Evolutionary conservation across 2,113 vertebrate genomes (phyloP), one percentile per base, ranked within the genome.

Genomic region (Pterocles orientalis): DNA sequence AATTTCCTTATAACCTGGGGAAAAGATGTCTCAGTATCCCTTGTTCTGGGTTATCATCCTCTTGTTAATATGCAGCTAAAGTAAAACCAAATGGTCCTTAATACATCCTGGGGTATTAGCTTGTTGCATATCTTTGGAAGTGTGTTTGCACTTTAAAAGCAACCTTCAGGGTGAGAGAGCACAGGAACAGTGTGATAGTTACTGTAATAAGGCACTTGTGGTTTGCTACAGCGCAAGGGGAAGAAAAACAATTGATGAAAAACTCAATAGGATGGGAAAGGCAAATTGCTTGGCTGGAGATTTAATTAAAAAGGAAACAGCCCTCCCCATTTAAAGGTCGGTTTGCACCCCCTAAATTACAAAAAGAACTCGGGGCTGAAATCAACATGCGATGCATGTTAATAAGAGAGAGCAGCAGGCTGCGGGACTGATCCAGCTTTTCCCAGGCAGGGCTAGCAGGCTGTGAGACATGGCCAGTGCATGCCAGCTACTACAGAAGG

Each of bases 301-400:
- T 98, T 97, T 97, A 98, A 97, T 98, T 98, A 97, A 96, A 97
- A 98, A 97, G 88, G 95, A 97, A 98, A 96, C 96, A 94, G 51
- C 83, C 91, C 83, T 97, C 89, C 86, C 88, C 81, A 88, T 94
- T 92, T 93, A 95, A 97, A 97, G 95, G 96, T 95, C 92, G 82
- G 84, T 95, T 92, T 97, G 95, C 64, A 97, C 97, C 96, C 95
- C 95, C 92, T 88, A 97, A 86, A 94, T 92, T 87, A 96, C 82
- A 75, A 60, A 95, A 96, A 90, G 84, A 84, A 88, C 84, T 96
- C 45, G 15, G 47, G 83, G 39, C 53, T 82, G 94, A 93, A 82
- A 93, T 65, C 86, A 76, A 82, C 69, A 90, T 23, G 9, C 6
- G 0, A 61, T 77, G 94, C 86, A 95, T 94, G 64, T 81, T 91